phyloP scores from a whole-genome alignment of 2,113 vertebrate species.

The Macrotis lagotis region DNA sequence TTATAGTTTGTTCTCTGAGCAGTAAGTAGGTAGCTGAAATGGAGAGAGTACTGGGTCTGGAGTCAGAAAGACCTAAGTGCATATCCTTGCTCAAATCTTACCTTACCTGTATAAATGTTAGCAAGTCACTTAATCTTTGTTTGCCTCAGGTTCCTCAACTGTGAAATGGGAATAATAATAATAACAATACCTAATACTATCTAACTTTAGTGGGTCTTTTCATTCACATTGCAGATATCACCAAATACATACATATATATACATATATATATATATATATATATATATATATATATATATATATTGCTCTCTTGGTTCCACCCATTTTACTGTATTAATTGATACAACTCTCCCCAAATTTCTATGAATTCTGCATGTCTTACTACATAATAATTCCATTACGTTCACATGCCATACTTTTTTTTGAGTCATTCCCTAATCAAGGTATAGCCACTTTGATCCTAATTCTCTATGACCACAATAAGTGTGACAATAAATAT shows the following conservation, averaged over 20 bases:
- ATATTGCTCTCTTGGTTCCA: background rate
- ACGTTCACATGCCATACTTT: background rate
- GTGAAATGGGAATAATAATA: background rate
- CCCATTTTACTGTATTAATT: background rate
- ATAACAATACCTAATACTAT: background rate
- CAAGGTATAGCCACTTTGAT: background rate
- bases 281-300: no score
- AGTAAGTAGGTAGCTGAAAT: background rate
- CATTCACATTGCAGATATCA: background rate
- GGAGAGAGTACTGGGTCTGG: background rate
- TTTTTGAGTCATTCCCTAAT: background rate
- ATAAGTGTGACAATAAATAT: background rate
- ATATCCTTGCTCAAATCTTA: conserved; percentile 1
- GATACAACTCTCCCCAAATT: background rate
- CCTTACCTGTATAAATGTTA: background rate
- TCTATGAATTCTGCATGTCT: background rate
- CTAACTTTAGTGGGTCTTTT: background rate
- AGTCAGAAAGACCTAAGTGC: background rate
- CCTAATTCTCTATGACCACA: background rate
- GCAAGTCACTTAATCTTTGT: conserved; percentile 13
- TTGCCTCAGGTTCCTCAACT: conserved; percentile 4
- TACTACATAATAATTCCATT: background rate
- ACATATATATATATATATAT: no score
- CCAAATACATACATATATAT: no score
- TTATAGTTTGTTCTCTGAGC: background rate